Percentiles rank a stretch among this genome's conserved stretches.
Evolutionary conservation across 2,797 vertebrate genomes (phyloP).

Genomic region (Remorina albescens): DNA sequence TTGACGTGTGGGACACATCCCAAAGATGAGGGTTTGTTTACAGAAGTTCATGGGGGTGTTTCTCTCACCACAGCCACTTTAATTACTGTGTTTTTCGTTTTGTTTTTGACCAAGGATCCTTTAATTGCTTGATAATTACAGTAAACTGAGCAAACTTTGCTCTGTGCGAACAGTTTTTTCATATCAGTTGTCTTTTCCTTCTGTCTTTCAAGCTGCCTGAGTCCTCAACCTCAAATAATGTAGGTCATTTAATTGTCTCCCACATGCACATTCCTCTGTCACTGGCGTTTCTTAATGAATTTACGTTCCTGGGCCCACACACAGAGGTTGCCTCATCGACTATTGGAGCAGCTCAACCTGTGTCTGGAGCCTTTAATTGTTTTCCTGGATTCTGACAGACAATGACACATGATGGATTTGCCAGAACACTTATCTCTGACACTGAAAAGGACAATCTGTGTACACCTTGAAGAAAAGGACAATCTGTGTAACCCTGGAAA

Average conservation of each 20-base stretch:
- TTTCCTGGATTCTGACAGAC: slow-evolving; percentile 73
- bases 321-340: slow-evolving; percentile 72
- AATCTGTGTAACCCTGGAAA: slow-evolving; percentile 51
- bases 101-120: slow-evolving; percentile 19
- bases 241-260: slow-evolving; percentile 74
- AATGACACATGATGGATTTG: slow-evolving; percentile 80
- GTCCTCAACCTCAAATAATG: slow-evolving; percentile 62
- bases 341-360: slow-evolving; percentile 70
- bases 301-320: slow-evolving; percentile 48
- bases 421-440: slow-evolving; percentile 63
- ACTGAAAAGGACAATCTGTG: slow-evolving; percentile 58
- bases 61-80: slow-evolving; percentile 1
- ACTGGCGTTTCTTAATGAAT: slow-evolving; percentile 78
- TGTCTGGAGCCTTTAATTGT: slow-evolving; percentile 79
- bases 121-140: slow-evolving; percentile 53
- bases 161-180: slow-evolving; percentile 16
- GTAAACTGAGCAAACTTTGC: slow-evolving; percentile 35
- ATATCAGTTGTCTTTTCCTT: slow-evolving; percentile 27
- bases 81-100: slow-evolving; percentile 24
- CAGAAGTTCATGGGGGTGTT: not conserved
- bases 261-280: slow-evolving; percentile 42
- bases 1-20: slow-evolving; percentile 38
- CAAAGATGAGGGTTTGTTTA: slow-evolving; percentile 41
- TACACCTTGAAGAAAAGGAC: slow-evolving; percentile 66
- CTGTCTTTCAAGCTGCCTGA: slow-evolving; percentile 45